Evolutionary conservation across 2,113 vertebrate genomes (phyloP).

Genomic region (Amphiprion percula): DNA sequence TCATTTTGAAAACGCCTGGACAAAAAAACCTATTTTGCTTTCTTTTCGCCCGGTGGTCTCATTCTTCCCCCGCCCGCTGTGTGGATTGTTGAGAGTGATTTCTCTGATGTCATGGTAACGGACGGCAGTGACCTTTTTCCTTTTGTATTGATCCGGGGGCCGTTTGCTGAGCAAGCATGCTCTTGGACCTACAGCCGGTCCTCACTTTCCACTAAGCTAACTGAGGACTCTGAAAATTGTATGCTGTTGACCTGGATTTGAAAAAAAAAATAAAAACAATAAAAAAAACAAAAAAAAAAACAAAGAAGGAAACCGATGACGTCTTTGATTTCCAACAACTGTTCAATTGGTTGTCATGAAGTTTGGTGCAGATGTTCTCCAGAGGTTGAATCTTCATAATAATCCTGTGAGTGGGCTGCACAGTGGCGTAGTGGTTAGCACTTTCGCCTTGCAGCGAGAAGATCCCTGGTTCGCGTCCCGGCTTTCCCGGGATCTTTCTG

Average conservation of each 20-base stretch:
- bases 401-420: too few species aligned
- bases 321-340: conserved; percentile 31
- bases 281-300: conserved; percentile 49
- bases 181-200: conserved; percentile 51
- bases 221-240: conserved; percentile 60
- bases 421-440: too few species aligned
- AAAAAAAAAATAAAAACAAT: conserved; percentile 70
- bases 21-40: not conserved
- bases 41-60: conserved; percentile 16
- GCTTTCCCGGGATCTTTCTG: too few species aligned
- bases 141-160: conserved; percentile 66
- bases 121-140: conserved; percentile 52
- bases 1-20: conserved; percentile 39
- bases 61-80: conserved; percentile 8
- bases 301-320: conserved; percentile 26
- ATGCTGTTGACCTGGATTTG: conserved; percentile 78
- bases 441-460: too few species aligned
- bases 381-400: not conserved
- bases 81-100: conserved; percentile 48
- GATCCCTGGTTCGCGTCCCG: too few species aligned
- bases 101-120: conserved; percentile 61
- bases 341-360: not conserved
- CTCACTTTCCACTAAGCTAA: conserved; percentile 55
- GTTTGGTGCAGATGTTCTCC: not conserved
- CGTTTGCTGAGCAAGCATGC: conserved; percentile 73